Evolutionary conservation across 2,888 invertebrate species (phyloP).

Genomic region (Scaptomyza caliginosa): DNA sequence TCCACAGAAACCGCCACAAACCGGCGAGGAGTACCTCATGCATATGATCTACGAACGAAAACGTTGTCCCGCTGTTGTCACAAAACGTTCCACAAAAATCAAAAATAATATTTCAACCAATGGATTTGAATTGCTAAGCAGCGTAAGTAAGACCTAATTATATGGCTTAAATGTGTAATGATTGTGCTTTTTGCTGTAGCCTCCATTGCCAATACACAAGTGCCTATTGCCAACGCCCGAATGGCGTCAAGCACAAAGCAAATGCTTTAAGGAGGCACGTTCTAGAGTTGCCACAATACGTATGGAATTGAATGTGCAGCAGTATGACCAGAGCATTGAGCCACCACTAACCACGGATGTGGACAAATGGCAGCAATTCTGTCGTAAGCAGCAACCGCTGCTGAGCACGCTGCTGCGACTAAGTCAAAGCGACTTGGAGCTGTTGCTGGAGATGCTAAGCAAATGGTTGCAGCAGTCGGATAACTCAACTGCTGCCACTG

Average conservation of each 20-base stretch:
- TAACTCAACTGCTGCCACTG: neutral
- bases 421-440: conserved; percentile 80
- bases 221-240: conserved; percentile 80
- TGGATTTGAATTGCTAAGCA: conserved; percentile 19
- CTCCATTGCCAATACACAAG: conserved; percentile 47
- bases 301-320: conserved; percentile 40
- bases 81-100: conserved; percentile 59
- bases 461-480: conserved; percentile 71
- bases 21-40: conserved; percentile 82
- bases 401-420: conserved; percentile 79
- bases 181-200: conserved; percentile 13
- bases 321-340: conserved; percentile 49
- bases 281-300: conserved; percentile 62
- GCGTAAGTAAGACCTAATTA: conserved; percentile 30
- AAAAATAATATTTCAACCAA: conserved; percentile 13
- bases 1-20: conserved; percentile 75
- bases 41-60: conserved; percentile 82
- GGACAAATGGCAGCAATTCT: conserved; percentile 77
- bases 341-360: conserved; percentile 71
- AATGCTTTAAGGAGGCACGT: conserved; percentile 74
- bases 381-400: conserved; percentile 75
- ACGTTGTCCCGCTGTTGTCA: conserved; percentile 81
- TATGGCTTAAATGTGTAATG: neutral
- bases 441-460: conserved; percentile 76
- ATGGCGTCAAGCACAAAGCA: conserved; percentile 80